These are phyloP conservation scores for Archilochus colubris DNA, from an alignment of 2,113 vertebrate species.

Conservation along the genomic window DNA sequence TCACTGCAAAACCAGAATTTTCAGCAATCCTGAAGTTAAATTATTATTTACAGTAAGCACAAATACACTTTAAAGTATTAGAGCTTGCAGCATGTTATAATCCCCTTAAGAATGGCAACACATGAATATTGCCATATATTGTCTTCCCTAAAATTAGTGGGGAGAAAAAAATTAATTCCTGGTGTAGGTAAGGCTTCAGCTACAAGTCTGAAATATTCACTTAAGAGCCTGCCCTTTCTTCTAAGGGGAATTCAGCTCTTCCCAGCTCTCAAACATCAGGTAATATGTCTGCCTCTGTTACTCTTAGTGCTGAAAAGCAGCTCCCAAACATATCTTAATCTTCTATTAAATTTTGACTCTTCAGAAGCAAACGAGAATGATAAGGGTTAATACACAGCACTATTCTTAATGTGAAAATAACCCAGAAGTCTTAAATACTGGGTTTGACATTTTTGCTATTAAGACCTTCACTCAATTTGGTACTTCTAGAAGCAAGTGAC, in stretches of 20 bases:
- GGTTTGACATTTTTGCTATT: neutral
- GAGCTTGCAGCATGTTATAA: neutral
- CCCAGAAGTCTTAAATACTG: neutral
- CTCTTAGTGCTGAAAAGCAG: fast-evolving
- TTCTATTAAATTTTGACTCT: neutral
- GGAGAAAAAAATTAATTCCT: neutral
- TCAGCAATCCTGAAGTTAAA: neutral
- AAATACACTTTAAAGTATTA: neutral
- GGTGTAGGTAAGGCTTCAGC: neutral
- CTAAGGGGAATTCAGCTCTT: neutral
- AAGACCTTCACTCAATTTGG: neutral
- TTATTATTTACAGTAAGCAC: neutral
- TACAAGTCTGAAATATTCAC: neutral
- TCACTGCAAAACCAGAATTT: neutral
- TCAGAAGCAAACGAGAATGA: neutral
- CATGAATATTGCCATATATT: neutral
- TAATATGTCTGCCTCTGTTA: neutral
- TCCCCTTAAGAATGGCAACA: neutral
- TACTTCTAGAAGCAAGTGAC: neutral
- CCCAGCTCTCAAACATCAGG: neutral
- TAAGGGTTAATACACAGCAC: neutral
- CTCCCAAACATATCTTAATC: neutral
- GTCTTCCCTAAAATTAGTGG: neutral
- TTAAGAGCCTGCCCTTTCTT: neutral
- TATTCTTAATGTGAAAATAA: neutral